Percentiles rank a stretch among this genome's conserved stretches.
Evolutionary conservation across 2,113 vertebrate species (phyloP).

Genomic region (Pangasianodon gigas): DNA sequence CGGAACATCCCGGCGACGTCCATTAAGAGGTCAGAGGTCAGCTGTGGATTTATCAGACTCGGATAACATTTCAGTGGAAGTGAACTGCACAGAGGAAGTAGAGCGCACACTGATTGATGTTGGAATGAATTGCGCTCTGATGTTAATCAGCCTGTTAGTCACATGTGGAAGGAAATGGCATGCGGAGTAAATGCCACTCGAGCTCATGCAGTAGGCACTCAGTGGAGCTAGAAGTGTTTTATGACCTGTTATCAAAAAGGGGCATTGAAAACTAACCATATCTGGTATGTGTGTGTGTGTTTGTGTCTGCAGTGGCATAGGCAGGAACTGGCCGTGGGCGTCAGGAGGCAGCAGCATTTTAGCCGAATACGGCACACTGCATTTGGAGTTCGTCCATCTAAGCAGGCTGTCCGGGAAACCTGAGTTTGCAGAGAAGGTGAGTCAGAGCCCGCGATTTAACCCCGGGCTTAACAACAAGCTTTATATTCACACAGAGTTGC

Average conservation of each 20-base stretch:
- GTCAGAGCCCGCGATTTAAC: constrained; percentile 13
- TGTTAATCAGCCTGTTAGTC: not conserved
- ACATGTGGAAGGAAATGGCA: not conserved
- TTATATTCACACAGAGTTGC: not conserved
- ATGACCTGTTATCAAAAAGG: not conserved
- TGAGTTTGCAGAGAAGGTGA: constrained; percentile 93
- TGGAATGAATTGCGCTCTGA: not conserved
- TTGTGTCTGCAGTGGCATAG: constrained; percentile 81
- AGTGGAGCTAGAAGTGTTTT: not conserved
- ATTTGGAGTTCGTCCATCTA: constrained; percentile 95
- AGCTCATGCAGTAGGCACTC: constrained; percentile 1
- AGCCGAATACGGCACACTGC: constrained; percentile 96
- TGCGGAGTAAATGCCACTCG: not conserved
- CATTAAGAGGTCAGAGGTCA: constrained; percentile 14
- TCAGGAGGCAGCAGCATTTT: constrained; percentile 98
- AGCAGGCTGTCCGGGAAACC: constrained; percentile 90
- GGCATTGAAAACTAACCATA: constrained; percentile 2
- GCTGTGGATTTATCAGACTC: not conserved
- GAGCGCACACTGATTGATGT: not conserved
- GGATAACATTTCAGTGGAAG: not conserved
- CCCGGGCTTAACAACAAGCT: not conserved
- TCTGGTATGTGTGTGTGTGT: not conserved
- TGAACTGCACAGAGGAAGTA: not conserved
- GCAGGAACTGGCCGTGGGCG: constrained; percentile 98
- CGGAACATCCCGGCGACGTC: not conserved